Evolutionary conservation across 2,113 vertebrate genomes (phyloP).

Genomic region (Boulengeromyrus knoepffleri): DNA sequence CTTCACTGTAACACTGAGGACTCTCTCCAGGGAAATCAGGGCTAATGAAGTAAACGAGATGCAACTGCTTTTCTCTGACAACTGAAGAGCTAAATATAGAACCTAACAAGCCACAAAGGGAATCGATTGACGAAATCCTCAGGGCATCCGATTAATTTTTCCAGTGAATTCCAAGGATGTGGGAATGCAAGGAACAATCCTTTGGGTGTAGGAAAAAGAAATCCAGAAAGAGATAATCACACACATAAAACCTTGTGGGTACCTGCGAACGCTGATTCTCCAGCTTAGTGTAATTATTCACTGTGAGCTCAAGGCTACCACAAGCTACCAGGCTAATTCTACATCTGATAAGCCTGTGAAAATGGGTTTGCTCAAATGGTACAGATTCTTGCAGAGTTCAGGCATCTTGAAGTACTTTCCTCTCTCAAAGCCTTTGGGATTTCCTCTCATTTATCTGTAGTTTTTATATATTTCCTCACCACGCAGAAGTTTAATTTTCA

Average conservation of each 20-base stretch:
- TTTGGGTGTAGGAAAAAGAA: background rate
- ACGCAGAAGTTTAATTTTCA: background rate
- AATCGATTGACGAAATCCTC: background rate
- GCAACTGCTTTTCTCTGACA: background rate
- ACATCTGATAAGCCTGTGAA: background rate
- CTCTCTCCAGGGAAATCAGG: background rate
- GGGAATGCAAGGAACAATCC: background rate
- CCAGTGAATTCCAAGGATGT: background rate
- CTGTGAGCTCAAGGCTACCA: background rate
- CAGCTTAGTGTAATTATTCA: background rate
- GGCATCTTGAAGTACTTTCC: background rate
- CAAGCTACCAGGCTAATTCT: background rate
- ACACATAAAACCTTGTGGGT: background rate
- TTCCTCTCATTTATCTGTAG: background rate
- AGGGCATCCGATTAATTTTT: background rate
- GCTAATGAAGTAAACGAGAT: constrained; percentile 3
- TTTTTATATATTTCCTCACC: background rate
- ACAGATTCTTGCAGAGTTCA: background rate
- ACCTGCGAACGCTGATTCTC: background rate
- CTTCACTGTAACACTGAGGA: background rate
- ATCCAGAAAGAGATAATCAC: background rate
- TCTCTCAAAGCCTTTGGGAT: background rate
- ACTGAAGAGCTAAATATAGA: constrained; percentile 1
- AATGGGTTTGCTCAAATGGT: background rate
- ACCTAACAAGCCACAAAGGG: background rate